Evolutionary conservation across 2,113 vertebrate genomes (phyloP), one percentile per base, ranked within the genome.

Genomic region (Neodon shergylaensis): DNA sequence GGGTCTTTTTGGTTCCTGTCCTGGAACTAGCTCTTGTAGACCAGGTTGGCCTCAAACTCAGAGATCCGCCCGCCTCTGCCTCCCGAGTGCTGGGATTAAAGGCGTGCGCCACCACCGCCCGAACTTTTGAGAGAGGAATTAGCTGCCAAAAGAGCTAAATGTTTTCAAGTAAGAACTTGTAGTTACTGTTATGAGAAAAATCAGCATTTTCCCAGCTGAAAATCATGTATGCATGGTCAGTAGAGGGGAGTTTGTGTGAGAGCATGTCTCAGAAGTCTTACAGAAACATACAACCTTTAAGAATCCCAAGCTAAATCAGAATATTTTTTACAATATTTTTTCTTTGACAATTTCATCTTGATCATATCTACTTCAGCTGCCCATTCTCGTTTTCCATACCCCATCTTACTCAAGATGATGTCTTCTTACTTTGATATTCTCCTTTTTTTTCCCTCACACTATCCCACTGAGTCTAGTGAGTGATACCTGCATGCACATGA

Each of bases 241-340:
- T 88, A 83, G 81, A 96, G 44, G 66, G 12, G 14, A 94, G 22
- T 95, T 76, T 79, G 66, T 78, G 2, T 78, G 72, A 73, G 33
- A 66, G 42, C 49, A n/a, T 91, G 5, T 95, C 7, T 91, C 39
- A 61, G 73, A 87, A 92, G 28, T 17, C 39, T 63, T 92, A 49
- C 61, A n/a, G 22, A 79, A 63, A 78, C 78, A 68, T 0, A 74
- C 14, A 96, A 44, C 14, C 28, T 92, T 81, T 6, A 87, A 88
- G 61, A 96, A 58, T 94, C 83, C 31, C n/a, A 83, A 42, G 63
- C n/a, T 82, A 58, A 88, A 42, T 79, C 77, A 26, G 47, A 44
- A 33, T 65, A 22, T 36, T 86, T 49, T 52, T 52, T 17, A 42
- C 17, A 83, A 42, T 42, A 42, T 83, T 61, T 61, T 61, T 83